Evolutionary conservation across 1,140 invertebrate genomes (phyloP).

Genomic region (Pachyrhynchus sulphureomaculatus): DNA sequence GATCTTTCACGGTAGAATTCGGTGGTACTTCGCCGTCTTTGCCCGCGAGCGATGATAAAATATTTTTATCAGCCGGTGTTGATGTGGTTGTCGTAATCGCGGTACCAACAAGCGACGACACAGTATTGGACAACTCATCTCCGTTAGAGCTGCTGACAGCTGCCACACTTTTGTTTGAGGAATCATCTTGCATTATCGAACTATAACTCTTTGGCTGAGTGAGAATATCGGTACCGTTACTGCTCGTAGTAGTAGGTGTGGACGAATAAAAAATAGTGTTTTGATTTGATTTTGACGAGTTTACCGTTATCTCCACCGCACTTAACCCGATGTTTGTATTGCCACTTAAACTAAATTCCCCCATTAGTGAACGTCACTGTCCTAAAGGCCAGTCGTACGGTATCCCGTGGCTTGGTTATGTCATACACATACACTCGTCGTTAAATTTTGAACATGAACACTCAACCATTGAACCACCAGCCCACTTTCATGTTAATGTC

Average conservation of each 20-base stretch:
- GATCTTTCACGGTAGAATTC: slow-evolving; percentile 34
- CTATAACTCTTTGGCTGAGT: slow-evolving; percentile 38
- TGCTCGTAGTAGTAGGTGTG: slow-evolving; percentile 43
- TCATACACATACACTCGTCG: slow-evolving; percentile 45
- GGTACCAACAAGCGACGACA: slow-evolving; percentile 21
- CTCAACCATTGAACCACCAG: slow-evolving; percentile 44
- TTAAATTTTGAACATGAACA: slow-evolving; percentile 34
- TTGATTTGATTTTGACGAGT: slow-evolving; percentile 43
- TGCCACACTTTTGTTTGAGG: slow-evolving; percentile 45
- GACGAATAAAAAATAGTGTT: slow-evolving; percentile 47
- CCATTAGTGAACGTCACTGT: slow-evolving; percentile 49
- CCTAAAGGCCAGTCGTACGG: slow-evolving; percentile 31
- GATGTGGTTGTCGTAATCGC: slow-evolving; percentile 11
- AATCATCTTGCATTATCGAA: slow-evolving; percentile 51
- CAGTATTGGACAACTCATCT: slow-evolving; percentile 34
- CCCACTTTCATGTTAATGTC: slow-evolving; percentile 46
- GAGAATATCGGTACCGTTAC: slow-evolving; percentile 36
- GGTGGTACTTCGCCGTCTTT: slow-evolving; percentile 33
- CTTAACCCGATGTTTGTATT: slow-evolving; percentile 50
- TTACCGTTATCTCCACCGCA: slow-evolving; percentile 49
- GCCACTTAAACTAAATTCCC: slow-evolving; percentile 51
- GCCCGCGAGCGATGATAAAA: slow-evolving; percentile 20
- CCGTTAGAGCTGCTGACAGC: slow-evolving; percentile 39
- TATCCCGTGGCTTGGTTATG: slow-evolving; percentile 41
- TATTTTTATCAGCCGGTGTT: slow-evolving; percentile 30